A percentile compares a stretch with the other conserved stretches of the same genome.
Evolutionary conservation across 2,113 vertebrate genomes (phyloP).

Genomic region (Cyrtonyx montezumae): DNA sequence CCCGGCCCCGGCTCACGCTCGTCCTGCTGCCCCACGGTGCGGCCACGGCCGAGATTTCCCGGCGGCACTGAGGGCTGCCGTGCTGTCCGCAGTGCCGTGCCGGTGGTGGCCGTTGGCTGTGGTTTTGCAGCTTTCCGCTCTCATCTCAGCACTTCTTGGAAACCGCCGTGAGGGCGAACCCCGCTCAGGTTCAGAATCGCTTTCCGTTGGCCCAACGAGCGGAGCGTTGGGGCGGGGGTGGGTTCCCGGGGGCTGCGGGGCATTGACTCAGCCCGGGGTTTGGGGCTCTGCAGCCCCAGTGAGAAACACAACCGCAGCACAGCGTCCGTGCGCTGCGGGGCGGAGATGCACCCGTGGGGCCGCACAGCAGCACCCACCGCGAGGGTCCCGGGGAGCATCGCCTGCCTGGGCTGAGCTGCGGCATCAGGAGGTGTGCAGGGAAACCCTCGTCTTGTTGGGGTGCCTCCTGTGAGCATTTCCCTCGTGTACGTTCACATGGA

Average conservation of each 20-base stretch:
- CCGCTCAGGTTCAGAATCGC: fast-evolving
- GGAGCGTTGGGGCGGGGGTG: neutral
- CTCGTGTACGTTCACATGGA: fast-evolving
- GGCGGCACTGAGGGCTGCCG: fast-evolving
- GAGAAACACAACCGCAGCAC: neutral
- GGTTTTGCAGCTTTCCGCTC: neutral
- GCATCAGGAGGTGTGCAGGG: neutral
- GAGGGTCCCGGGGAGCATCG: neutral
- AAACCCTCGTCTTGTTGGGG: fast-evolving
- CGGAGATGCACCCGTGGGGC: fast-evolving
- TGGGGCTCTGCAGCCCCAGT: neutral
- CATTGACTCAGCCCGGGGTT: neutral
- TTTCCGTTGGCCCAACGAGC: neutral
- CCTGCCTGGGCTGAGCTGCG: neutral
- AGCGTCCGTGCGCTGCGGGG: neutral
- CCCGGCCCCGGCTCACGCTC: neutral
- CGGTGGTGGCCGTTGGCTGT: neutral
- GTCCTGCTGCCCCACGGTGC: neutral
- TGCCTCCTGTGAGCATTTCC: neutral
- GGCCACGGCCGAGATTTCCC: too few relatives aligned
- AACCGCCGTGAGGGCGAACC: neutral
- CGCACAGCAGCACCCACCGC: fast-evolving
- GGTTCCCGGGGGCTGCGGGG: neutral
- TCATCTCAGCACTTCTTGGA: neutral
- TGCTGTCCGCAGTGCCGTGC: neutral